Conservation (phyloP, 2,113 vertebrate genomes). For the Chloroceryle aenea region DNA sequence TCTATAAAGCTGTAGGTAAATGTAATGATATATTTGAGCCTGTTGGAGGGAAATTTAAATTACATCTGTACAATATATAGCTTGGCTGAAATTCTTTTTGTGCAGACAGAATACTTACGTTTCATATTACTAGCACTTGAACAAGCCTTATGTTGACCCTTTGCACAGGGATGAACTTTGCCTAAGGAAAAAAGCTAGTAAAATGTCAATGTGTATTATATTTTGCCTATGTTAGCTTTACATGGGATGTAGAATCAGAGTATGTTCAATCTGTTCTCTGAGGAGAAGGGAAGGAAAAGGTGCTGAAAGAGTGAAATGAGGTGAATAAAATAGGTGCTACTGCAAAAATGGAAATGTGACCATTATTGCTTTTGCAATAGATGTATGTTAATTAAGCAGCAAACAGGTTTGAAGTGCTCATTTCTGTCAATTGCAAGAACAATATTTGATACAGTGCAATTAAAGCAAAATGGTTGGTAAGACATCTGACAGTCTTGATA, state of each 20-base stretch:
- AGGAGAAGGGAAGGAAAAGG: background rate
- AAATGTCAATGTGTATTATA: background rate
- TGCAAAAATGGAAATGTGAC: background rate
- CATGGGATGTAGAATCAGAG: background rate
- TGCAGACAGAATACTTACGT: background rate
- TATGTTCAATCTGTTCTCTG: background rate
- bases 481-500: background rate
- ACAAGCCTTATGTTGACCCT: background rate
- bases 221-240: background rate
- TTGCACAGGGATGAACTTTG: slow-evolving; percentile 12
- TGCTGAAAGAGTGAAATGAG: background rate
- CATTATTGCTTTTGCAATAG: background rate
- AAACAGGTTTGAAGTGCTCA: background rate
- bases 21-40: background rate
- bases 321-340: background rate
- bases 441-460: background rate
- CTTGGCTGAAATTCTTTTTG: background rate
- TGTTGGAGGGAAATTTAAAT: background rate
- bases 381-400: background rate
- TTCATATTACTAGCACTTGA: background rate
- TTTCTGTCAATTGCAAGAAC: background rate
- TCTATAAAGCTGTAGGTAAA: background rate
- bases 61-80: background rate
- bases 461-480: background rate
- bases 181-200: background rate